Percentiles rank a stretch among this genome's conserved stretches.
Conservation (phyloP, 2,113 vertebrate genomes). For the Corythornis madagascariensis region DNA sequence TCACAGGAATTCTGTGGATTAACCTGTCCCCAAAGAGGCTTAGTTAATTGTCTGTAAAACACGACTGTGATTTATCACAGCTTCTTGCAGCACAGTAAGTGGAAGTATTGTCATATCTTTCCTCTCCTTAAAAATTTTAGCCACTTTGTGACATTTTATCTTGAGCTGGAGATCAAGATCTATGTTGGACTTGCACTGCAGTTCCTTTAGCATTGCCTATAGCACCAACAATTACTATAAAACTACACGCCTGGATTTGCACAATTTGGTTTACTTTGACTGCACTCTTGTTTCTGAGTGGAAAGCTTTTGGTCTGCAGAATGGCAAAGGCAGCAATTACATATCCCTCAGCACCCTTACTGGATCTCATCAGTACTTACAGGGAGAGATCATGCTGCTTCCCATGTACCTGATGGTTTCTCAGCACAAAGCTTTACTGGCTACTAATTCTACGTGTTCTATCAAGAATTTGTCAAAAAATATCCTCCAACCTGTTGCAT, state of each 20-base stretch:
- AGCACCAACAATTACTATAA: background rate
- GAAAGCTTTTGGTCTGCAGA: background rate
- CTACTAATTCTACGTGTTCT: background rate
- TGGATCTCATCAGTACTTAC: fast-evolving
- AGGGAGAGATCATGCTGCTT: background rate
- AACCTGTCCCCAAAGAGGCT: background rate
- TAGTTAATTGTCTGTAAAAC: background rate
- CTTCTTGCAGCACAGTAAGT: background rate
- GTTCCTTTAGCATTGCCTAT: background rate
- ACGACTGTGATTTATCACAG: background rate
- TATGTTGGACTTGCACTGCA: background rate
- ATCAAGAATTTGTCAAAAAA: background rate
- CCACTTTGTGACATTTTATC: background rate
- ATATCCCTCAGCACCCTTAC: background rate
- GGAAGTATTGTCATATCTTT: background rate
- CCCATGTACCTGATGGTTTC: background rate
- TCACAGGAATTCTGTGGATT: background rate
- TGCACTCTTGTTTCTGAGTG: background rate
- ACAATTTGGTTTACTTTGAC: background rate
- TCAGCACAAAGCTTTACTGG: background rate
- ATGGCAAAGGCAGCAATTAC: background rate
- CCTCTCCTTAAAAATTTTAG: background rate
- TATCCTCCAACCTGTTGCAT: background rate
- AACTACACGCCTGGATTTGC: background rate
- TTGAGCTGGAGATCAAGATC: background rate